phyloP scores from a whole-genome alignment of 2,113 vertebrate genomes.

The Larimichthys polyactis region DNA sequence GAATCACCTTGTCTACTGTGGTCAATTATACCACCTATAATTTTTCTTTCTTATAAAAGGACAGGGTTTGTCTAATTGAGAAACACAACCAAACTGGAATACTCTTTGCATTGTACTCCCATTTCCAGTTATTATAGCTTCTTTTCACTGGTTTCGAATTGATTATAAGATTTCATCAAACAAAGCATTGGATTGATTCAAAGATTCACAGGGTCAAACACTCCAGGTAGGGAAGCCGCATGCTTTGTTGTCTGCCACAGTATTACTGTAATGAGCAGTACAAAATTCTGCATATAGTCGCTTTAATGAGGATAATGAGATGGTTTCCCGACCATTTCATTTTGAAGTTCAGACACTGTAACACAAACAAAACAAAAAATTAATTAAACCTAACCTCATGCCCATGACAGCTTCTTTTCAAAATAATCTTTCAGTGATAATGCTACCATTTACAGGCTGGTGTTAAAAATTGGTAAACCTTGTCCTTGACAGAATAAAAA shows the following conservation, averaged over 20 bases:
- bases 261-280: neutral
- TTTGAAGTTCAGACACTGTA: neutral
- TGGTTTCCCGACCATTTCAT: neutral
- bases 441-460: neutral
- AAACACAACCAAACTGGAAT: neutral
- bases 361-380: neutral
- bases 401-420: neutral
- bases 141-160: neutral
- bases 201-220: neutral
- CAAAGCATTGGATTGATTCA: neutral
- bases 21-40: neutral
- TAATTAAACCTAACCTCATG: neutral
- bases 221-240: neutral
- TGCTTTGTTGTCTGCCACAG: neutral
- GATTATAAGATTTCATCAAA: neutral
- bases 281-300: neutral
- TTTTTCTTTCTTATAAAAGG: neutral
- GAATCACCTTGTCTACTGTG: neutral
- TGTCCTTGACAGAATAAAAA: neutral
- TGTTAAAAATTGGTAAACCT: neutral
- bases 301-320: neutral
- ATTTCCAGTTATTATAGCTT: neutral
- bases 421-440: neutral
- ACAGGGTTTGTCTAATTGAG: neutral
- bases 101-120: neutral